phyloP scores from a whole-genome alignment of 1,140 invertebrate genomes.

The Mercenaria mercenaria region DNA sequence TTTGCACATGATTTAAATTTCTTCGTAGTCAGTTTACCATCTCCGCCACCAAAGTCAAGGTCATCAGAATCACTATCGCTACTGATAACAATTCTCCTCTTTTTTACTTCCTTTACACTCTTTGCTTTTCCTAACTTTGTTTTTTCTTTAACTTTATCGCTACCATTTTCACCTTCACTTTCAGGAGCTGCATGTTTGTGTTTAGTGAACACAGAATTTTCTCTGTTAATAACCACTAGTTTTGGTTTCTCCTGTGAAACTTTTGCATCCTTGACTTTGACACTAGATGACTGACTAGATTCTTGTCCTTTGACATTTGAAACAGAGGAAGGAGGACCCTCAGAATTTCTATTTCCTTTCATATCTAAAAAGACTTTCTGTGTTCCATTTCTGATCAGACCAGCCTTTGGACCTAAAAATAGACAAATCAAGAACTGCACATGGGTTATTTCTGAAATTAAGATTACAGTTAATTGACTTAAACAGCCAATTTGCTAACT shows the following conservation, averaged over 20 bases:
- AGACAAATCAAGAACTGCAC: too few relatives aligned
- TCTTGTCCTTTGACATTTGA: neutral
- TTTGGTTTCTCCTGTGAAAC: slow-evolving; percentile 55
- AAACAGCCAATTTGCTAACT: too few relatives aligned
- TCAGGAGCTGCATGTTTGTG: neutral
- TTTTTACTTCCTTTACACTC: neutral
- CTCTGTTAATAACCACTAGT: slow-evolving; percentile 70
- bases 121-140: neutral
- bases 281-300: neutral
- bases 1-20: neutral
- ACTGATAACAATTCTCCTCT: neutral
- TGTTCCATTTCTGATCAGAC: slow-evolving; percentile 52
- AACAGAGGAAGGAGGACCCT: neutral
- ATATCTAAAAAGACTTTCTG: slow-evolving; percentile 71
- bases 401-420: slow-evolving; percentile 73
- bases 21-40: neutral
- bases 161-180: neutral
- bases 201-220: slow-evolving; percentile 70
- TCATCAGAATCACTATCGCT: slow-evolving; percentile 51
- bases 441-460: too few relatives aligned
- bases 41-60: neutral
- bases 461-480: too few relatives aligned
- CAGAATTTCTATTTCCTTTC: slow-evolving; percentile 45
- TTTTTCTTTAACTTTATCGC: neutral
- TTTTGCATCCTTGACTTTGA: neutral